Evolutionary conservation across 2,113 vertebrate species (phyloP).

Genomic region (Psittacula cyanocephala): DNA sequence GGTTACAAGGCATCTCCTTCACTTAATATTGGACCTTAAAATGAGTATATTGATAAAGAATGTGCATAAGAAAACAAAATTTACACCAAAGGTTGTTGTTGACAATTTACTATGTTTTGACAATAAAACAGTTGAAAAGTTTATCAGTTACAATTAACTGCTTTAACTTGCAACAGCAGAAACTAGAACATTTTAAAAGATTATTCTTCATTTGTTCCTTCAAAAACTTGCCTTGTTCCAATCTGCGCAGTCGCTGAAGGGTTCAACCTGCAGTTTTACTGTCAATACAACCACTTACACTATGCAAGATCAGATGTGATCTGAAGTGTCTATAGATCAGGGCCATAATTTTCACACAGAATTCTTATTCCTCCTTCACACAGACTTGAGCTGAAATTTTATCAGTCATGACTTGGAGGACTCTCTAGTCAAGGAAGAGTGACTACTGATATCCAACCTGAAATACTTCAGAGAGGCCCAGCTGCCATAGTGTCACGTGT

Average conservation of each 20-base stretch:
- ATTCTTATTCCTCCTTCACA: neutral
- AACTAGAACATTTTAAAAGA: neutral
- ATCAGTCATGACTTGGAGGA: neutral
- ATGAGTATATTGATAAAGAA: neutral
- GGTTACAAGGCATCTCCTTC: conserved; percentile 56
- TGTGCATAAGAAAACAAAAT: neutral
- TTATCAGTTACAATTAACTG: neutral
- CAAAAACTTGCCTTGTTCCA: neutral
- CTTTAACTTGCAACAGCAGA: neutral
- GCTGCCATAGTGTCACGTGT: neutral
- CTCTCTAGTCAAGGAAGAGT: neutral
- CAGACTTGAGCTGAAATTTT: neutral
- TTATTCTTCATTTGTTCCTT: neutral
- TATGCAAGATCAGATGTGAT: neutral
- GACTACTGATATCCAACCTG: neutral
- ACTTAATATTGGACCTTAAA: conserved; percentile 44
- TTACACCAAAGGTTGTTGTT: neutral
- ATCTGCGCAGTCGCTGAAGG: neutral
- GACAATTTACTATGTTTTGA: neutral
- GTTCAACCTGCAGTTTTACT: neutral
- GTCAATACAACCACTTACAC: neutral
- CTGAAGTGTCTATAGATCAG: neutral
- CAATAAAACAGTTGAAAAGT: neutral
- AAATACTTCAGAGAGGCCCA: neutral
- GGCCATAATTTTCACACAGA: neutral